phyloP scores from a whole-genome alignment of 2,888 invertebrate genomes.

The Ophion ventricosus region DNA sequence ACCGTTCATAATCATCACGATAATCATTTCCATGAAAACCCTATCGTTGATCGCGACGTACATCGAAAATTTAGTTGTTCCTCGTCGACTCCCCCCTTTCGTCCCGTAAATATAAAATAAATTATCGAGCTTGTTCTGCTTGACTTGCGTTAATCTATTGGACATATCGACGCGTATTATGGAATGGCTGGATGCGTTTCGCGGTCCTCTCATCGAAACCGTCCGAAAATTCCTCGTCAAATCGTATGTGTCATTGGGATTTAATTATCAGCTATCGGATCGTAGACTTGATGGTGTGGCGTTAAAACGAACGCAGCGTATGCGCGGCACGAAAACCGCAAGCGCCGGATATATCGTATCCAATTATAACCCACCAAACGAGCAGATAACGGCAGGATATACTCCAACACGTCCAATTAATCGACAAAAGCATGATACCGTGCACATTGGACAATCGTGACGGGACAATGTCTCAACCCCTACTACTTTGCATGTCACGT shows the following conservation, averaged over 20 bases:
- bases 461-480: conserved; percentile 1
- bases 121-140: background rate
- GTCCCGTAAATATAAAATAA: background rate
- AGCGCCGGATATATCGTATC: conserved; percentile 26
- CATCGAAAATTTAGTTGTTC: background rate
- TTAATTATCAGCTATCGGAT: conserved; percentile 51
- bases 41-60: background rate
- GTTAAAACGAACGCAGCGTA: conserved; percentile 17
- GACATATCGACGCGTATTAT: conserved; percentile 23
- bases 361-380: conserved; percentile 51
- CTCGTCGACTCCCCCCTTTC: background rate
- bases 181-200: background rate
- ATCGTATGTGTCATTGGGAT: conserved; percentile 17
- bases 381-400: conserved; percentile 39
- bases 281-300: background rate
- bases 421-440: conserved; percentile 27
- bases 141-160: conserved; percentile 4
- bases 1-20: background rate
- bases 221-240: conserved; percentile 30
- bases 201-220: background rate
- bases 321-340: conserved; percentile 21
- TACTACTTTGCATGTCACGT: background rate
- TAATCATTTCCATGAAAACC: background rate
- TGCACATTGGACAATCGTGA: conserved; percentile 1
- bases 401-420: conserved; percentile 49